These are phyloP conservation scores for Amphimedon queenslandica DNA, from an alignment of 37 sponge, comb jelly and placozoan species.

Conservation along the genomic window DNA sequence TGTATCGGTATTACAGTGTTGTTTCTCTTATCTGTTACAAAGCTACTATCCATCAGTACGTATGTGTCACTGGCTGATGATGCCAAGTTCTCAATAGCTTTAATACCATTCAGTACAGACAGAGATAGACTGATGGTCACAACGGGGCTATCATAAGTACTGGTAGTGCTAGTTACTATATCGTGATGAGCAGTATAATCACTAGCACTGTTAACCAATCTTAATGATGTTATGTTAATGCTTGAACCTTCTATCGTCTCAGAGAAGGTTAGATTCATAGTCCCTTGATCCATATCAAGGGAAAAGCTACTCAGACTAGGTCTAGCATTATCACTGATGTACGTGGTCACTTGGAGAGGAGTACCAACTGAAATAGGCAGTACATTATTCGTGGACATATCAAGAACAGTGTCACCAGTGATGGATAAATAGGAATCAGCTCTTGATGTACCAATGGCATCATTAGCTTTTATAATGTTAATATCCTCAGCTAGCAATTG, in stretches of 20 bases:
- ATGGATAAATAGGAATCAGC: slow-evolving; percentile 63
- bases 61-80: slow-evolving; percentile 50
- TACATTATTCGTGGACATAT: slow-evolving; percentile 66
- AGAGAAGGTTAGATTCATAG: slow-evolving; percentile 54
- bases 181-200: slow-evolving; percentile 17
- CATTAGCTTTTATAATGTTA: slow-evolving; percentile 64
- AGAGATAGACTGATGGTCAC: slow-evolving; percentile 40
- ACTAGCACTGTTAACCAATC: slow-evolving; percentile 40
- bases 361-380: slow-evolving; percentile 17
- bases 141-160: slow-evolving; percentile 33
- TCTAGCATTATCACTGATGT: slow-evolving; percentile 31
- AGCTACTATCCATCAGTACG: slow-evolving; percentile 9
- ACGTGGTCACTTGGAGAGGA: slow-evolving; percentile 30
- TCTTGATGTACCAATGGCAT: slow-evolving; percentile 43
- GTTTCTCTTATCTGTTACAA: slow-evolving; percentile 57
- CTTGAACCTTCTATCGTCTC: slow-evolving; percentile 67
- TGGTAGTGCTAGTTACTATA: slow-evolving; percentile 21
- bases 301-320: slow-evolving; percentile 47
- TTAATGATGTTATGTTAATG: slow-evolving; percentile 39
- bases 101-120: slow-evolving; percentile 69
- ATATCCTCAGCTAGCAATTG: slow-evolving; percentile 46
- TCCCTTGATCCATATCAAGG: slow-evolving; percentile 65
- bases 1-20: slow-evolving; percentile 30
- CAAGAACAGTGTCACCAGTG: slow-evolving; percentile 31
- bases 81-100: slow-evolving; percentile 49